These are phyloP conservation scores for Speoplatyrhinus poulsoni DNA, from an alignment of 2,113 vertebrate species.

Conservation along the genomic window DNA sequence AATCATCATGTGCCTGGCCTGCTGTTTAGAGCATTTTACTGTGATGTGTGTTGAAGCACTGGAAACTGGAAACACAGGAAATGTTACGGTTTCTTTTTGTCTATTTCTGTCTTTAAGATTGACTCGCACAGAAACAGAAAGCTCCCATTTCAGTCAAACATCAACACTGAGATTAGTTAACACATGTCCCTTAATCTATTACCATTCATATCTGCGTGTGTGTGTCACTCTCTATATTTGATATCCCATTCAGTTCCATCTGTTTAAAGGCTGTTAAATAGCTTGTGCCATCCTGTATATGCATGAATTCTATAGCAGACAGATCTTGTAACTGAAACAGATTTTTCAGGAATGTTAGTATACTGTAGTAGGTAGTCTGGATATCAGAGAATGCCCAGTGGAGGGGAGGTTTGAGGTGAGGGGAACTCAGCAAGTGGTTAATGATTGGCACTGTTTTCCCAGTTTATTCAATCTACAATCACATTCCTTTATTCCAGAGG, in stretches of 20 bases:
- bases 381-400: too few relatives aligned
- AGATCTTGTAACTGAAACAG: not conserved
- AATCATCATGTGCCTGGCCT: slow-evolving; percentile 21
- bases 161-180: slow-evolving; percentile 22
- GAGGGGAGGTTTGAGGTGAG: not conserved
- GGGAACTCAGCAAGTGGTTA: slow-evolving; percentile 44
- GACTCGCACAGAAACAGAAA: slow-evolving; percentile 21
- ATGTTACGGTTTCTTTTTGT: not conserved
- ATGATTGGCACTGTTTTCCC: slow-evolving; percentile 58
- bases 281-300: too few relatives aligned
- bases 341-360: slow-evolving; percentile 2
- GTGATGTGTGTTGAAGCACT: not conserved
- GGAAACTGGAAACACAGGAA: slow-evolving; percentile 24
- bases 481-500: slow-evolving; percentile 43
- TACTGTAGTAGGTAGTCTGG: too few relatives aligned
- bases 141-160: slow-evolving; percentile 32
- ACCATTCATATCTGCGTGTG: not conserved
- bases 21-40: slow-evolving; percentile 3
- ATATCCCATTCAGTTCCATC: too few relatives aligned
- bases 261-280: not conserved
- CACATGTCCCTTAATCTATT: not conserved
- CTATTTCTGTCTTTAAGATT: not conserved
- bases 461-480: slow-evolving; percentile 55
- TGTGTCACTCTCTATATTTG: not conserved
- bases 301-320: not conserved